Base-by-base conservation (phyloP, 30 jellyfish, hydroid and myxozoan species). In the Cassiopea xamachana region DNA sequence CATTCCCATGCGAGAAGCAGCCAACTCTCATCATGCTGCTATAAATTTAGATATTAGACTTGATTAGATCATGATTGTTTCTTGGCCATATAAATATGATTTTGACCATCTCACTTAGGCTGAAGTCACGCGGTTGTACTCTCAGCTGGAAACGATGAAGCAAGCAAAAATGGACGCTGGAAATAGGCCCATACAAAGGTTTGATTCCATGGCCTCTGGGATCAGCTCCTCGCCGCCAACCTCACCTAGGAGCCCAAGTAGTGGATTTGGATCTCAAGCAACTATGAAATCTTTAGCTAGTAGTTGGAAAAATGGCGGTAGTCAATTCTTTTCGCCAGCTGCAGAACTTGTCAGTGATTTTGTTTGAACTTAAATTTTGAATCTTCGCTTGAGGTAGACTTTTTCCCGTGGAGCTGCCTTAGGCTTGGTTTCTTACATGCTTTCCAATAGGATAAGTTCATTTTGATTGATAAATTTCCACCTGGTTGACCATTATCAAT, bases 271-370 rank as follows among this genome's bases (percentile, higher is more conserved):
- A 6, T 46, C 62, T 58, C 75, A 47, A n/a, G 69, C 88, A 48
- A 86, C 89, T 44, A 77, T 87, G 27, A 55, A 58, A 50, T 27
- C 81, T 2, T 17, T 86, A 48, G 87, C 86, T 1, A 75, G 46
- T 62, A 69, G 87, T n/a, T 71, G 85, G 88, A 75, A 76, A 43
- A 77, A 71, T 68, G 90, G 90, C 43, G 90, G 90, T 13, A 45
- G 18, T 43, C 94, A 86, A 47, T 86, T 71, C 72, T 86, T 86
- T 58, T 86, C 94, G 75, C 94, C 94, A 1, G 79, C 94, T 60
- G 94, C 94, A 1, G 94, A 86, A 8, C 89, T 86, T 17, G 86
- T 86, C 9, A 86, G 94, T 75, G 94, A 86, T 48, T 86, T 86
- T 60, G 94, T 86, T 17, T 64, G 74, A 64, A 17, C 15, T 4